Evolutionary conservation across 2,113 vertebrate species (phyloP), one percentile per base, ranked within the genome.

Genomic region (Lucifuga dentata): DNA sequence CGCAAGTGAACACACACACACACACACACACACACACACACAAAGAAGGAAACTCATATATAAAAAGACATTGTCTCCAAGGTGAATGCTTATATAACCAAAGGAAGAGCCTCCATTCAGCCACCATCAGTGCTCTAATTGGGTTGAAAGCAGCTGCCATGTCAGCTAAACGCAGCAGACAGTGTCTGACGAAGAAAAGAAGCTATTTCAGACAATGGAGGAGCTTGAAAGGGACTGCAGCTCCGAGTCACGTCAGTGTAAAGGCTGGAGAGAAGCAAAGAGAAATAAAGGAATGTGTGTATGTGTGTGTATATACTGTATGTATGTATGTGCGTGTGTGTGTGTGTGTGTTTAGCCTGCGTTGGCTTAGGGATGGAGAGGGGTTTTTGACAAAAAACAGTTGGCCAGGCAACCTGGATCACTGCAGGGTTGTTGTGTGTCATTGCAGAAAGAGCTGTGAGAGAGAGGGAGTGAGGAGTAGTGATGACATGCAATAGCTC

Each of bases 121-220:
- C 69, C 73, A 57, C 73, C 66, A 86, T 78, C 68, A 83, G 46
- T 61, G 75, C 36, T 78, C 35, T 88, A 89, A 89, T 86, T 88
- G 73, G 64, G 75, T 44, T 81, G 81, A 78, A 84, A 84, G 69
- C 74, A 75, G 78, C 68, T 83, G 85, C 68, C 87, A 77, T 57
- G 76, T 76, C 77, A 77, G 78, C 73, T 73, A 86, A 81, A 73
- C 15, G 41, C 77, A 67, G 55, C 75, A 72, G 59, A 48, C 44
- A 76, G 40, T 59, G 66, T 48, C 55, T 58, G 61, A 85, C 15
- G 40, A 78, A 74, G 55, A 75, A 72, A 67, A 32, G 48, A 1
- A 41, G 43, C 74, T 73, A 76, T 90, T 87, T 88, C 59, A 43
- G 73, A 84, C 36, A 45, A 52, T 45, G 55, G 52, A 49, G 21